Base-by-base conservation (phyloP, 1,140 invertebrate genomes). In the Phocides pigmalion region DNA sequence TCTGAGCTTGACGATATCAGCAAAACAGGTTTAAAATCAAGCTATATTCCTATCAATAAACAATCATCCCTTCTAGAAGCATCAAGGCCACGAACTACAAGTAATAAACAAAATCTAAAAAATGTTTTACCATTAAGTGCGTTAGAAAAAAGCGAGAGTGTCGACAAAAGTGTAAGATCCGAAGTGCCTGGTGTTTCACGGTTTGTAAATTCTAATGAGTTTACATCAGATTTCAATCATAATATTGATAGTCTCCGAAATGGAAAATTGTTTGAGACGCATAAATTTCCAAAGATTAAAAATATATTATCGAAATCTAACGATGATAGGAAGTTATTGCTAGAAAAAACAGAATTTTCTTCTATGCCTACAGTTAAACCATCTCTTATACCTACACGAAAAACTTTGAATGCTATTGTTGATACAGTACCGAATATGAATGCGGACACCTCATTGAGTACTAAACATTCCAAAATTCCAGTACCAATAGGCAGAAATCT, bases 11-110 rank as follows among this genome's bases (percentile, higher is more conserved):
- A 0, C 11, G 20, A 41, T 37, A 32, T 28, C 11, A 53, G 12
- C 37, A 64, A 53, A 5, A 8, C 2, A 14, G 16, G 39, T 15
- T 8, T 19, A 22, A 72, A 58, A 16, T 61, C 58, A 70, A 68
- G 68, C 53, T 37, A 66, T 39, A 28, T 53, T 12, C 62, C 68
- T 32, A 53, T 66, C 3, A 72, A 54, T 20, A 56, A 70, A n/a
- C 39, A 44, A 46, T 12, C 22, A 32, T 51, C 3, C 8, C 25
- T 62, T 12, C 64, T 66, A 16, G 74, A 66, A 51, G 47, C 51
- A 25, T 32, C 66, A 25, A 41, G 74, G 56, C 17, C 22, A 32
- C 54, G 15, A 54, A 61, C 41, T 37, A 8, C 12, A 11, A 20
- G 28, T 9, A 28, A 37, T 2, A 64, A 64, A 12, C 22, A 64